phyloP scores from a whole-genome alignment of 1,140 invertebrate species.

The Drosophila kepulauana region DNA sequence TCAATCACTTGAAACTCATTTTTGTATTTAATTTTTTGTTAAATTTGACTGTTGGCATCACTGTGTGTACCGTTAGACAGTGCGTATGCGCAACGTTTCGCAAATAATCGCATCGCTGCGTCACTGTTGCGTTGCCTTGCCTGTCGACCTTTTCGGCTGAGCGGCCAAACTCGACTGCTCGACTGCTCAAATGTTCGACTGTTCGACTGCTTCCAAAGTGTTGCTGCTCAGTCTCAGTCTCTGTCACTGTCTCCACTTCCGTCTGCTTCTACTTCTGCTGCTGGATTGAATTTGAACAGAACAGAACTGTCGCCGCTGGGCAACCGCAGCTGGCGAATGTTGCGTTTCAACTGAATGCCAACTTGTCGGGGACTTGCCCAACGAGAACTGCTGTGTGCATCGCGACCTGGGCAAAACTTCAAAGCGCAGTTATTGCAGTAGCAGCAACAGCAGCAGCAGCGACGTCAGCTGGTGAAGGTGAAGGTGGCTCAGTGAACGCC shows the following conservation, averaged over 20 bases:
- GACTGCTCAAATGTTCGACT: constrained; percentile 1
- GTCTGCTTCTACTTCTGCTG: neutral
- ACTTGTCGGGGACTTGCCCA: constrained; percentile 77
- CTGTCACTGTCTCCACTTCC: constrained; percentile 15
- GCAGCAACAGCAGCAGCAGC: constrained; percentile 16
- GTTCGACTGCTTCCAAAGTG: neutral
- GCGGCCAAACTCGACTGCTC: constrained; percentile 56
- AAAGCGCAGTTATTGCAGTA: constrained; percentile 16
- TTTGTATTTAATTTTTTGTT: too few relatives aligned
- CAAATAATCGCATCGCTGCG: neutral
- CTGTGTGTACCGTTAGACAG: constrained; percentile 31
- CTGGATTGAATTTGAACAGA: constrained; percentile 18
- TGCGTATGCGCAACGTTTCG: constrained; percentile 65
- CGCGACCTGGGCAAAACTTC: constrained; percentile 40
- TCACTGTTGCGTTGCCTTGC: neutral
- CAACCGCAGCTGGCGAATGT: constrained; percentile 79
- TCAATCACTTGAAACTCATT: constrained; percentile 35
- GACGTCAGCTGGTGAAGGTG: constrained; percentile 58
- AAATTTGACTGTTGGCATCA: too few relatives aligned
- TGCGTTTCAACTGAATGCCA: constrained; percentile 80
- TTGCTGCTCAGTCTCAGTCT: constrained; percentile 8
- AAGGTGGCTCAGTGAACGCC: constrained; percentile 52
- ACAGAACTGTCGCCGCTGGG: constrained; percentile 53
- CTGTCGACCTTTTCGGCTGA: constrained; percentile 58
- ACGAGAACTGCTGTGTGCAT: constrained; percentile 81